phyloP scores from a whole-genome alignment of 2,113 vertebrate genomes.

The Coturnix japonica region DNA sequence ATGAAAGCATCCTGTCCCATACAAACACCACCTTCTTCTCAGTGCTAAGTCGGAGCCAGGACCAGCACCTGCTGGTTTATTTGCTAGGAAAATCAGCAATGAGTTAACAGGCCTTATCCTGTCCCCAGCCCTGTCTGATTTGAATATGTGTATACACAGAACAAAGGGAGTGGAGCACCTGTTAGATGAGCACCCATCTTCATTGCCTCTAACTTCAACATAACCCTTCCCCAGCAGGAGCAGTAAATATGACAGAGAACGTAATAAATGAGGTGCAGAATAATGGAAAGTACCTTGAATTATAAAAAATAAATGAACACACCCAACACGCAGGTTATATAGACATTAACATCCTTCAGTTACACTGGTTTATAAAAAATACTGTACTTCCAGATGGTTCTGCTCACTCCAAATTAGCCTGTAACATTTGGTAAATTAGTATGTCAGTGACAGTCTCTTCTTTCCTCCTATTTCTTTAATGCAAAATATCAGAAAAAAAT shows the following conservation, averaged over 20 bases:
- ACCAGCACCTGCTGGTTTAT: conserved; percentile 80
- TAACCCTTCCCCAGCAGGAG: conserved; percentile 11
- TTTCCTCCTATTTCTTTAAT: background rate
- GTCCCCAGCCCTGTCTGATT: conserved; percentile 79
- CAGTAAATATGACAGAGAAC: conserved; percentile 51
- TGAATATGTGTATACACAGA: conserved; percentile 85
- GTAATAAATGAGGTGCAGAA: conserved; percentile 43
- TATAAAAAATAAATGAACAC: background rate
- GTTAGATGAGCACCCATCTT: conserved; percentile 72
- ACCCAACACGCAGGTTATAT: background rate
- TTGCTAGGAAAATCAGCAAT: conserved; percentile 83
- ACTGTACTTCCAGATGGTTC: background rate
- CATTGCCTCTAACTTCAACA: conserved; percentile 52
- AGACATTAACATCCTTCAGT: background rate
- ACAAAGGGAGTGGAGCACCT: conserved; percentile 82
- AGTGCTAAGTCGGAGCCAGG: conserved; percentile 41
- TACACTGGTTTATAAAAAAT: background rate
- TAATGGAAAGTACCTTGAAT: conserved; percentile 34
- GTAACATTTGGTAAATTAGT: background rate
- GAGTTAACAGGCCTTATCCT: conserved; percentile 80
- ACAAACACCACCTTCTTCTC: conserved; percentile 49
- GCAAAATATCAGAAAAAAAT: background rate
- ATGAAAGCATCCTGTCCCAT: conserved; percentile 78
- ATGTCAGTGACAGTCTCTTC: background rate
- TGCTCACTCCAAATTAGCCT: background rate